Evolutionary conservation across 2,888 invertebrate species (phyloP), one percentile per base, ranked within the genome.

Genomic region (Bugula neritina): DNA sequence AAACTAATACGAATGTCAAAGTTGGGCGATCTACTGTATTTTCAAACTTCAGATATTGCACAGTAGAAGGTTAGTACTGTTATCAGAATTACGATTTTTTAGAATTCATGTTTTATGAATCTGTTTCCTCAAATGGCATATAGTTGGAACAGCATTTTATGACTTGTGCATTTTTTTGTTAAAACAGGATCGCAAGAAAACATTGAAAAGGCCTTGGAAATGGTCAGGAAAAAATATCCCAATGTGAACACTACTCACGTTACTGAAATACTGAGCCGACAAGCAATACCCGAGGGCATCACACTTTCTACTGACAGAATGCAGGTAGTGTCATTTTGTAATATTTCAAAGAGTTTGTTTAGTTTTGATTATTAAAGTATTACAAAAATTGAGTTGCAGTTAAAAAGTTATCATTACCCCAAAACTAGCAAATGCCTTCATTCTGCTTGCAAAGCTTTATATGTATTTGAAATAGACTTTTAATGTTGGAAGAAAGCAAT

Each of bases 201-300:
- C 82, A 91, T 96, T 76, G 90, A 91, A 77, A 88, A 89, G 76
- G 94, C 95, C 52, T 86, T 95, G 83, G 89, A 89, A 78, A 88
- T 93, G 87, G 92, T 97, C 77, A 89, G 92, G 78, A 89, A 90
- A 76, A 91, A 91, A 83, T 92, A 96, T 82, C 94, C 95, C 3
- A 10, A 31, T 21, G 63, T 63, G 27, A 31, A 63, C 31, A 43
- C 43, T 43, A 43, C 43, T 43, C 3, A 17, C 43, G 43, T 43
- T 43, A 17, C 3, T 43, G 43, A 10, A 43, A 10, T 43, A 17
- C 13, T 63, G 31, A 31, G 34, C 31, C 13, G 10, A 29, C 17
- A 27, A 10, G n/a, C 10, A 5, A 69, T 63, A 69, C 71, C 71
- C 25, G 75, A 72, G 10, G 75, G 73, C 72, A 80, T 85, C 43